Evolutionary conservation across 2,888 invertebrate species (phyloP).

Genomic region (Tuta absoluta): DNA sequence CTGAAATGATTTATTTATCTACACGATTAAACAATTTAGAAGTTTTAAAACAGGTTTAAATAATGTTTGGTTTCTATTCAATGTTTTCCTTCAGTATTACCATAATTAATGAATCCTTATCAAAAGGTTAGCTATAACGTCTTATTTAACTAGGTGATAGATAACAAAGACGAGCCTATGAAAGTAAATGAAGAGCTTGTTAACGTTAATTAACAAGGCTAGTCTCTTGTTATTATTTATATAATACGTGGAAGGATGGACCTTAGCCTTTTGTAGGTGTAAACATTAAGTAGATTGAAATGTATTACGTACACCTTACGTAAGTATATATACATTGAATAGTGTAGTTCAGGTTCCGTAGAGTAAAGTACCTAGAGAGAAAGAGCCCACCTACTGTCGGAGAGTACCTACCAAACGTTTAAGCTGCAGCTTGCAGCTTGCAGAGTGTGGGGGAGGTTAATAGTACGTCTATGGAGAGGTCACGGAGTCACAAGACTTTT

Average conservation of each 20-base stretch:
- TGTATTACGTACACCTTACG: too few species aligned
- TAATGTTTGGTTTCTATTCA: too few species aligned
- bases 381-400: too few species aligned
- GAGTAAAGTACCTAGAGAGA: too few species aligned
- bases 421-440: slow-evolving; percentile 67
- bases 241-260: not conserved
- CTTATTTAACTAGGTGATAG: not conserved
- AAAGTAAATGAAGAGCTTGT: slow-evolving; percentile 11
- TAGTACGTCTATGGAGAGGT: too few species aligned
- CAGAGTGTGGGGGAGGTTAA: slow-evolving; percentile 69
- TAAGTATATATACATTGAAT: too few species aligned
- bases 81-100: not conserved
- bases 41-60: too few species aligned
- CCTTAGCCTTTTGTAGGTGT: not conserved
- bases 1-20: too few species aligned
- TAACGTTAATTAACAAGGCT: slow-evolving; percentile 5
- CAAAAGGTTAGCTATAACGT: not conserved
- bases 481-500: slow-evolving; percentile 35
- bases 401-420: too few species aligned
- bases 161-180: slow-evolving; percentile 6
- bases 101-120: not conserved
- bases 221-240: slow-evolving; percentile 2
- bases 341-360: too few species aligned
- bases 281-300: not conserved
- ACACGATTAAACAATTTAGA: too few species aligned